Percentiles rank a stretch among this genome's conserved stretches.
These are phyloP conservation scores for Drosophila azteca DNA, from an alignment of 1,140 invertebrate genomes.

Conservation along the genomic window DNA sequence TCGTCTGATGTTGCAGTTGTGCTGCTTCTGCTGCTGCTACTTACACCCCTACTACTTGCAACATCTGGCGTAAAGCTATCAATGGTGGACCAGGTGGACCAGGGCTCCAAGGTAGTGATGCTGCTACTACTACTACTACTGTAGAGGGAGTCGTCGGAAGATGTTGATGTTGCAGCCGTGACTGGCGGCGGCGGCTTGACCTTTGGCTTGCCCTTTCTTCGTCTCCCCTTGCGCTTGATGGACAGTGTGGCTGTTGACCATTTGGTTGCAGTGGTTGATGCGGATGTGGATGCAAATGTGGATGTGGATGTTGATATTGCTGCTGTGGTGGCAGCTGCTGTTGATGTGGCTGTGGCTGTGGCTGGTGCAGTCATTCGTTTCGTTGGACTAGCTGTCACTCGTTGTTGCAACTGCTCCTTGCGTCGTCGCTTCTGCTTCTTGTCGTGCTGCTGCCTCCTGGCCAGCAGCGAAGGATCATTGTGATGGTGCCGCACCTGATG, in stretches of 20 bases:
- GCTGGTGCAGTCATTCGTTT: slow-evolving; percentile 60
- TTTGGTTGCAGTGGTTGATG: slow-evolving; percentile 20
- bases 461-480: slow-evolving; percentile 72
- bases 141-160: slow-evolving; percentile 40
- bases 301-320: slow-evolving; percentile 16
- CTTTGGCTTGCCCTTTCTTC: slow-evolving; percentile 68
- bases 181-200: slow-evolving; percentile 24
- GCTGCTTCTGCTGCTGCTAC: slow-evolving; percentile 44
- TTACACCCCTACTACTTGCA: slow-evolving; percentile 33
- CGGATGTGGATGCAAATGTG: background rate
- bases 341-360: slow-evolving; percentile 43
- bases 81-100: slow-evolving; percentile 67
- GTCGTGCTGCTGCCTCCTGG: slow-evolving; percentile 70
- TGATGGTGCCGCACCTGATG: slow-evolving; percentile 82
- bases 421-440: slow-evolving; percentile 71
- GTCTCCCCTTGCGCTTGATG: slow-evolving; percentile 67
- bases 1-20: slow-evolving; percentile 62
- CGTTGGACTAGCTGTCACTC: slow-evolving; percentile 78
- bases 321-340: slow-evolving; percentile 34
- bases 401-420: slow-evolving; percentile 64
- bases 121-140: slow-evolving; percentile 46
- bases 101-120: slow-evolving; percentile 50
- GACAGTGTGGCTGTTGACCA: slow-evolving; percentile 43
- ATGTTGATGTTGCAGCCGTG: slow-evolving; percentile 37
- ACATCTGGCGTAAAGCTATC: slow-evolving; percentile 51